A percentile compares a stretch with the other conserved stretches of the same genome.
Evolutionary conservation across 2,888 invertebrate species (phyloP).

Genomic region (Drosophila rubida): DNA sequence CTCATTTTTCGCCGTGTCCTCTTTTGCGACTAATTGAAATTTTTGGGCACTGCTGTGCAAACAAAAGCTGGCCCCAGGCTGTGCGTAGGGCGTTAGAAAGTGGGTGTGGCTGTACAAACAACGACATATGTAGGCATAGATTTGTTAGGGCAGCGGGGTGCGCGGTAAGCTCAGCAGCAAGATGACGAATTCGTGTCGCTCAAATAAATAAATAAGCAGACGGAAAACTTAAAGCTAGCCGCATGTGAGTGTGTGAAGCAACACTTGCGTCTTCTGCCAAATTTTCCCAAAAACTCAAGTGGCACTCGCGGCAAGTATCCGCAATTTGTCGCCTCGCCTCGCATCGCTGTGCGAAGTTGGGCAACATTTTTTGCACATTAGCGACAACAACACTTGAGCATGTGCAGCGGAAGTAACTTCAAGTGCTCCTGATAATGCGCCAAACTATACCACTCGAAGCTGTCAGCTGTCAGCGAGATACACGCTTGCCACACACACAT

Average conservation of each 20-base stretch:
- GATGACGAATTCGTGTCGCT: constrained; percentile 76
- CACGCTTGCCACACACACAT: constrained; percentile 38
- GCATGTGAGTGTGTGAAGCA: constrained; percentile 28
- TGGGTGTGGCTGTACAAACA: constrained; percentile 71
- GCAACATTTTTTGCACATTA: constrained; percentile 79
- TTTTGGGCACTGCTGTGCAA: constrained; percentile 68
- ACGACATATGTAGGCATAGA: constrained; percentile 64
- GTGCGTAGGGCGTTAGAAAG: constrained; percentile 21
- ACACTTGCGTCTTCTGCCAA: constrained; percentile 68
- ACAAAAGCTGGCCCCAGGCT: constrained; percentile 46
- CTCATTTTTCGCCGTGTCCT: background rate
- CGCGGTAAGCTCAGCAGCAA: constrained; percentile 43
- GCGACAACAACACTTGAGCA: constrained; percentile 58
- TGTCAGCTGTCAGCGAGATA: constrained; percentile 55
- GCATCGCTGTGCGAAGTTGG: constrained; percentile 38
- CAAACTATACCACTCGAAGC: constrained; percentile 56
- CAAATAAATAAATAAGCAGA: constrained; percentile 73
- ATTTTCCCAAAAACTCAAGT: constrained; percentile 67
- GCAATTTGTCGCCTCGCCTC: constrained; percentile 29
- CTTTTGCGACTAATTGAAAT: constrained; percentile 68
- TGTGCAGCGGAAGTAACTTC: constrained; percentile 45
- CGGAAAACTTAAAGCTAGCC: constrained; percentile 25
- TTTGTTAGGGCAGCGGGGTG: constrained; percentile 32
- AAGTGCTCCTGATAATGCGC: constrained; percentile 58
- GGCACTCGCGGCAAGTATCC: constrained; percentile 29